Percentiles rank a stretch among this genome's conserved stretches.
phyloP scores from a whole-genome alignment of 2,888 invertebrate species.

The Lepidochitona cinerea region DNA sequence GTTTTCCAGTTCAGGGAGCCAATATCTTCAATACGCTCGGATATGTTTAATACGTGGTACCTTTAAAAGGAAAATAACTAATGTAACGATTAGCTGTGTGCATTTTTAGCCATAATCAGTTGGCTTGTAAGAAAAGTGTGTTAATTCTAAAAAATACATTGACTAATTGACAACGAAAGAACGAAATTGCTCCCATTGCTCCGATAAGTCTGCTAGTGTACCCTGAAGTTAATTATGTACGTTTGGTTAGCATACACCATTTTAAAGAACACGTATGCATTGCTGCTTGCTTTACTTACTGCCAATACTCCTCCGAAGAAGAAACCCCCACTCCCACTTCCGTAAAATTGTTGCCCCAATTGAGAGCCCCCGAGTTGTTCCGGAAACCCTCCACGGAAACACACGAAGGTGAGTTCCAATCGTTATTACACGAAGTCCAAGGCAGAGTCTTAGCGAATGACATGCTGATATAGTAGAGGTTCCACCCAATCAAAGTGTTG shows the following conservation, averaged over 20 bases:
- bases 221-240: too few species aligned
- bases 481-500: conserved; percentile 73
- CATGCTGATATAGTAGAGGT: conserved; percentile 64
- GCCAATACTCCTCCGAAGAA: neutral
- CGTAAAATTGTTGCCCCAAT: neutral
- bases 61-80: too few species aligned
- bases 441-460: conserved; percentile 55
- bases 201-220: too few species aligned
- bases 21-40: conserved; percentile 52
- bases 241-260: too few species aligned
- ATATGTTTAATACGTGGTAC: conserved; percentile 41
- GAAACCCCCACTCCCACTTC: neutral
- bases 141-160: too few species aligned
- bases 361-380: neutral
- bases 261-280: too few species aligned
- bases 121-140: too few species aligned
- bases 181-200: too few species aligned
- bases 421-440: conserved; percentile 34
- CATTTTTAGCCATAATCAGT: too few species aligned
- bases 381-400: neutral
- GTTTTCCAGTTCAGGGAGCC: conserved; percentile 54
- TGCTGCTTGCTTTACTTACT: neutral
- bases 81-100: too few species aligned
- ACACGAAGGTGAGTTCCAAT: conserved; percentile 24
- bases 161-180: too few species aligned